phyloP scores from a whole-genome alignment of 37 sponge, comb jelly and placozoan genomes.

The Amphimedon queenslandica region DNA sequence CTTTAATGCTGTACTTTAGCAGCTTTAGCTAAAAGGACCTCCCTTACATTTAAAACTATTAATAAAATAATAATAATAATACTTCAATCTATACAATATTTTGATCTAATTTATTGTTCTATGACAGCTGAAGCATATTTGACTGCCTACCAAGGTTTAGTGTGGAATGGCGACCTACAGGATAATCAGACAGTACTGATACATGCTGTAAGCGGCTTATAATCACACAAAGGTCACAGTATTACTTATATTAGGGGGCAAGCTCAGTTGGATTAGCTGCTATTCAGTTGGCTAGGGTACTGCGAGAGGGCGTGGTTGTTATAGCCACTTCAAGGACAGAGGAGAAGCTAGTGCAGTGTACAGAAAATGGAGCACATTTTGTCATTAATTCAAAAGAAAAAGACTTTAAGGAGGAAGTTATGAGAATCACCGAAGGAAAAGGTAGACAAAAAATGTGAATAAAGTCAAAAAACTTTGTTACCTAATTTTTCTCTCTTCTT shows the following conservation, averaged over 20 bases:
- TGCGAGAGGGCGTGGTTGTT: conserved; percentile 40
- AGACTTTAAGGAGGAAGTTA: conserved; percentile 74
- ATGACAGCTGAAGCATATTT: conserved; percentile 70
- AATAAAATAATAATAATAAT: not conserved
- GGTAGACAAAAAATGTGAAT: conserved; percentile 21
- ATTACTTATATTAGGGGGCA: conserved; percentile 47
- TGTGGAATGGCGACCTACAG: conserved; percentile 49
- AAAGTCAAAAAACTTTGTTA: too few species aligned
- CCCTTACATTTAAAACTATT: too few species aligned
- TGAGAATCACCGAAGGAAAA: conserved; percentile 49
- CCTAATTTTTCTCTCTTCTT: too few species aligned
- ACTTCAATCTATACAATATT: not conserved
- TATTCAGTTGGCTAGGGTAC: conserved; percentile 60
- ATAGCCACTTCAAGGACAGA: conserved; percentile 78
- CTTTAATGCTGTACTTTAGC: too few species aligned
- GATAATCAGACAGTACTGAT: conserved; percentile 73
- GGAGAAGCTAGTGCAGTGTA: conserved; percentile 65
- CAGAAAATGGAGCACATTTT: conserved; percentile 63
- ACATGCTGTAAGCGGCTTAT: conserved; percentile 68
- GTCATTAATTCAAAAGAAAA: conserved; percentile 73
- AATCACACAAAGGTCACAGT: not conserved
- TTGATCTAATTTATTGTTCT: not conserved
- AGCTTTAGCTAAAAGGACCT: too few species aligned
- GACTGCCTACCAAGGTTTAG: conserved; percentile 83
- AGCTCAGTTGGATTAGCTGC: conserved; percentile 86